Percentiles rank a stretch among this genome's conserved stretches.
Conservation (phyloP, 2,797 vertebrate species). For the Pipistrellus kuhlii region DNA sequence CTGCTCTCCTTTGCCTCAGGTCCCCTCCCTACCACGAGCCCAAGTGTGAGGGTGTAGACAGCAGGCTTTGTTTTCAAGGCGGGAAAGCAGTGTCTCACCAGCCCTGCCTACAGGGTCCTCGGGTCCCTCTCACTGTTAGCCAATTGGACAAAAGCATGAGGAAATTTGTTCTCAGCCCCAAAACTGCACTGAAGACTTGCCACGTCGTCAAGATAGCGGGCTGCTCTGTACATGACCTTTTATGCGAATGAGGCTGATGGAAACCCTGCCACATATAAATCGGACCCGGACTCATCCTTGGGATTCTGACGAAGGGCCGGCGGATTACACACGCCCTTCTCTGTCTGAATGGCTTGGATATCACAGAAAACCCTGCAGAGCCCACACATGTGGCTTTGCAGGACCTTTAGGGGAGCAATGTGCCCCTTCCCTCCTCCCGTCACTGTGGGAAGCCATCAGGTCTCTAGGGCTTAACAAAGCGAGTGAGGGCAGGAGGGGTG, state of each 20-base stretch:
- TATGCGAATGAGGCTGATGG: conserved; percentile 1
- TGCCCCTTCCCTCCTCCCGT: neutral
- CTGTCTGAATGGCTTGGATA: accelerated
- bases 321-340: neutral
- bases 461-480: neutral
- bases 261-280: neutral
- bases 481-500: accelerated
- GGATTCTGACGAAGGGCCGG: neutral
- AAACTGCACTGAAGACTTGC: conserved; percentile 29
- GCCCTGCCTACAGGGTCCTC: neutral
- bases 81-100: neutral
- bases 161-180: neutral
- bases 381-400: accelerated
- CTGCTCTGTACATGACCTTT: conserved; percentile 51
- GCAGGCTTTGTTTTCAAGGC: no score
- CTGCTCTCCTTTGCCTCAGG: neutral
- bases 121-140: neutral
- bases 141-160: neutral
- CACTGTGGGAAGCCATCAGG: neutral
- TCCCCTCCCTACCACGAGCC: neutral
- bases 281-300: neutral
- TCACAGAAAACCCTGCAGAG: neutral
- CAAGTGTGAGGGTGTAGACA: neutral
- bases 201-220: neutral
- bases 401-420: neutral